These are phyloP conservation scores for western clawed frog (Xenopus tropicalis) DNA, from an alignment of 2,113 vertebrate genomes.

Conservation along the genomic window DNA sequence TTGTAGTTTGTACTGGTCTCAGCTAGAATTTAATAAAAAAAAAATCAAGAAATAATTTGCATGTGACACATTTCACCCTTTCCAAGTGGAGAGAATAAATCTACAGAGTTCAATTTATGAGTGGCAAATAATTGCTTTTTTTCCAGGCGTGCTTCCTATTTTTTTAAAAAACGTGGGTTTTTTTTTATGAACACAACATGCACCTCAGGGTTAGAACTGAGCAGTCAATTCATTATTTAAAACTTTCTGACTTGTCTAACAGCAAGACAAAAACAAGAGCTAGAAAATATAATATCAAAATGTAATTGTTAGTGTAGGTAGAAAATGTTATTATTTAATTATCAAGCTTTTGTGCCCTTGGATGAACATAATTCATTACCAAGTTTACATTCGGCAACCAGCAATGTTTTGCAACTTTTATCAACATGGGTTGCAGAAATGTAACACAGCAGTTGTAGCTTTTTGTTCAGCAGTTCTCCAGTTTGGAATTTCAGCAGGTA, in stretches of 20 bases:
- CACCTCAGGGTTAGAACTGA: slow-evolving; percentile 1
- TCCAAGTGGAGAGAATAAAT: slow-evolving; percentile 31
- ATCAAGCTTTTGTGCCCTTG: no score
- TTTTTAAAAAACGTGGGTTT: background rate
- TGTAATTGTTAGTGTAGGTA: no score
- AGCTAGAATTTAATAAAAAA: slow-evolving; percentile 36
- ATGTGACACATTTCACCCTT: slow-evolving; percentile 36
- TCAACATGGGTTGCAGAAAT: no score
- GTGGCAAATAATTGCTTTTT: slow-evolving; percentile 14
- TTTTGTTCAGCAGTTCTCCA: no score
- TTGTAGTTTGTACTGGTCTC: slow-evolving; percentile 39
- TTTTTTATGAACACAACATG: slow-evolving; percentile 2
- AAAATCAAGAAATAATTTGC: slow-evolving; percentile 37
- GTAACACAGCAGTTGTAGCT: no score
- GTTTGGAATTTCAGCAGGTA: no score
- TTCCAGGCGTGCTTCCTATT: slow-evolving; percentile 5
- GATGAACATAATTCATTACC: no score
- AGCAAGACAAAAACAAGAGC: no score
- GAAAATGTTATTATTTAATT: no score
- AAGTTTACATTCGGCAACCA: no score
- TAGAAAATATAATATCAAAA: no score
- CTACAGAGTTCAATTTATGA: slow-evolving; percentile 16
- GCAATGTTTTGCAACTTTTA: no score
- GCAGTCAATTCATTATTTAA: background rate
- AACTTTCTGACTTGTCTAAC: background rate